These are phyloP conservation scores for Microhierax caerulescens DNA, from an alignment of 2,797 vertebrate genomes.

Conservation along the genomic window DNA sequence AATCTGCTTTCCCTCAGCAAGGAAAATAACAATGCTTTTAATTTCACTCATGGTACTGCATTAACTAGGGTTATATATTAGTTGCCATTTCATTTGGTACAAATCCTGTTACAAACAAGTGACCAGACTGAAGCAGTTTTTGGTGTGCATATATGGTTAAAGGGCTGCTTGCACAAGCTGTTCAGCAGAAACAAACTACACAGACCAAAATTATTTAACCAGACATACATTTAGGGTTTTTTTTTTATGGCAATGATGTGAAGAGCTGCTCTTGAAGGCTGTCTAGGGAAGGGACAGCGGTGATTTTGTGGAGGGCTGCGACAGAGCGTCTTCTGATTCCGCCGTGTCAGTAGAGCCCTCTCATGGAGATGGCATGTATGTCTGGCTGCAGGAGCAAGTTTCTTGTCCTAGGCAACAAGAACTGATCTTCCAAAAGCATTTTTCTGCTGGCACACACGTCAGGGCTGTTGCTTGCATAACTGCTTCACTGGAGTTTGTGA, in stretches of 20 bases:
- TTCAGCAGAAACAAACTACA: not conserved
- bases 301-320: not conserved
- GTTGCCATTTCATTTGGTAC: not conserved
- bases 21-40: not conserved
- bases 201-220: not conserved
- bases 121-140: not conserved
- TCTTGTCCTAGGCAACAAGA: not conserved
- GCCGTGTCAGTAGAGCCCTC: accelerated
- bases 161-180: not conserved
- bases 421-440: not conserved
- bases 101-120: not conserved
- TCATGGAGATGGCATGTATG: not conserved
- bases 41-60: not conserved
- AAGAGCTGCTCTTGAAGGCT: not conserved
- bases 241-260: not conserved
- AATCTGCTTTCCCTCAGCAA: not conserved
- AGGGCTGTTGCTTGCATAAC: not conserved
- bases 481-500: not conserved
- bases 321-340: not conserved
- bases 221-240: not conserved
- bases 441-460: not conserved
- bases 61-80: not conserved
- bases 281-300: accelerated
- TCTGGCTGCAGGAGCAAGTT: not conserved
- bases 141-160: not conserved